phyloP scores from a whole-genome alignment of 92 coral and sea anemone species.

The Actinernus sp. region DNA sequence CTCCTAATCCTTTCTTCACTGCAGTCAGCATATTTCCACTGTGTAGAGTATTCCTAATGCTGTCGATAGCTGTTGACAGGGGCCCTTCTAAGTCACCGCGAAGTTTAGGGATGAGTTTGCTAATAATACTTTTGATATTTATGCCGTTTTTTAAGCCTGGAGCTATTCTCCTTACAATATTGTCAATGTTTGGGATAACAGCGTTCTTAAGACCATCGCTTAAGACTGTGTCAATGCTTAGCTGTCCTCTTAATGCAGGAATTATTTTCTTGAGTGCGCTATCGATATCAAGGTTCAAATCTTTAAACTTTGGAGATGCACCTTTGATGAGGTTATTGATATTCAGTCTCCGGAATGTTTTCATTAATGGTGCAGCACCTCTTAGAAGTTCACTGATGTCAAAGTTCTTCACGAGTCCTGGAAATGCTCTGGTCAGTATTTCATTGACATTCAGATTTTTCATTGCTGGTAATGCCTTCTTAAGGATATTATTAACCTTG shows the following conservation, averaged over 20 bases:
- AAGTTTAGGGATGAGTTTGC: not conserved
- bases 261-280: conserved; percentile 1
- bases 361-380: conserved; percentile 10
- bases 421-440: conserved; percentile 3
- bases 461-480: not conserved
- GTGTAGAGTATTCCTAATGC: too few relatives aligned
- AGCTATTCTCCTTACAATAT: not conserved
- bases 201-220: not conserved
- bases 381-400: conserved; percentile 4
- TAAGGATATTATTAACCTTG: conserved; percentile 5
- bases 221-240: conserved; percentile 1
- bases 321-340: conserved; percentile 9
- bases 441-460: conserved; percentile 1
- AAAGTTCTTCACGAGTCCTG: not conserved
- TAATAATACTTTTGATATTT: not conserved
- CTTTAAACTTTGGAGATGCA: not conserved
- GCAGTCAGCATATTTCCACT: too few relatives aligned
- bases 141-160: not conserved
- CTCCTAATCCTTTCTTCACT: too few relatives aligned
- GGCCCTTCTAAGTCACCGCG: not conserved
- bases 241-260: conserved; percentile 25
- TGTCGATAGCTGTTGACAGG: too few relatives aligned
- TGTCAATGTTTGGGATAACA: conserved; percentile 2
- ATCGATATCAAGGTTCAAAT: conserved; percentile 14
- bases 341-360: not conserved